phyloP scores from a whole-genome alignment of 2,797 vertebrate species.

The Mus minutoides region DNA sequence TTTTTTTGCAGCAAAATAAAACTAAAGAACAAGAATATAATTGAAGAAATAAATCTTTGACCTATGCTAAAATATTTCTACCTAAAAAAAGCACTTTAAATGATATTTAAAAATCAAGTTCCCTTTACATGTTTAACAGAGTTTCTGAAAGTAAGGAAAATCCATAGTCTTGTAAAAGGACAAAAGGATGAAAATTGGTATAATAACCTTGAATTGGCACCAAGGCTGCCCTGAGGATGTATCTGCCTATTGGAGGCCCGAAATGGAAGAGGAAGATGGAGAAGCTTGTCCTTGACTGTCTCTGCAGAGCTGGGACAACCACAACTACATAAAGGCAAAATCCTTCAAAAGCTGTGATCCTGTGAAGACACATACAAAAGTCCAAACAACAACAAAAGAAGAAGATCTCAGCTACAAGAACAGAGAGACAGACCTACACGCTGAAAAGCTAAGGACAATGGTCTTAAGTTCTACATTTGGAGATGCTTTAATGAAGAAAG shows the following conservation, averaged over 20 bases:
- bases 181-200: background rate
- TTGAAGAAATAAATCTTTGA: background rate
- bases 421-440: background rate
- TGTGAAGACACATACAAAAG: background rate
- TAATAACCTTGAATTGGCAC: background rate
- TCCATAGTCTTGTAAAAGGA: background rate
- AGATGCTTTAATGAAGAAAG: background rate
- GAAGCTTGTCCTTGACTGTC: background rate
- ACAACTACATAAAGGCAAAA: conserved; percentile 4
- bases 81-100: conserved; percentile 39
- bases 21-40: background rate
- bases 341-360: background rate
- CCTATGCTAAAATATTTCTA: background rate
- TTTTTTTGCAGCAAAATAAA: background rate
- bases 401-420: conserved; percentile 9
- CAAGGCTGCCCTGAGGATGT: background rate
- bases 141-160: conserved; percentile 17
- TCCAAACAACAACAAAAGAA: background rate
- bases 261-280: background rate
- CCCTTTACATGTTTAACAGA: background rate
- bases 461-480: background rate
- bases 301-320: background rate
- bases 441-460: background rate
- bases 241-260: background rate
- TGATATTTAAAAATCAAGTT: conserved; percentile 17